Evolutionary conservation across 2,797 vertebrate species (phyloP).

Genomic region (Sebastes glaucus): DNA sequence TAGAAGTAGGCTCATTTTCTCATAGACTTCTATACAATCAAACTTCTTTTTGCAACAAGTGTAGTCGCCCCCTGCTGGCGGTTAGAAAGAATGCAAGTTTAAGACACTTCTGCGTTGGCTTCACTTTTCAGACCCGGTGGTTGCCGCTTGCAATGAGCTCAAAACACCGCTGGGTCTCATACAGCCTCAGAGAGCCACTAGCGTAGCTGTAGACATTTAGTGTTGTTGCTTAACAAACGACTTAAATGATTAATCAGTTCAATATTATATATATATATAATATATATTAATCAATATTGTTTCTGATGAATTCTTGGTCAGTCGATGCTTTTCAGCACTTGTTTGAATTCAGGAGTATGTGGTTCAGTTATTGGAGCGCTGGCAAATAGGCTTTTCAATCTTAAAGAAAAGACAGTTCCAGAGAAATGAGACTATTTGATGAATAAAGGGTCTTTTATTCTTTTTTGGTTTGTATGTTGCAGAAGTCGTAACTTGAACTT

Average conservation of each 20-base stretch:
- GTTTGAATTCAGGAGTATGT: not conserved
- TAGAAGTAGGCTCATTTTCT: no score
- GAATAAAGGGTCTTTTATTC: not conserved
- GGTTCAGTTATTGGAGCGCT: not conserved
- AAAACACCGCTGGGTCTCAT: not conserved
- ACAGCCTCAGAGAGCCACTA: not conserved
- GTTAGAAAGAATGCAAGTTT: accelerated
- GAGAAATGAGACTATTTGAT: not conserved
- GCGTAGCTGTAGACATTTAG: not conserved
- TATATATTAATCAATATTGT: not conserved
- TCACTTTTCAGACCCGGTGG: no score
- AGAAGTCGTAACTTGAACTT: constrained; percentile 7
- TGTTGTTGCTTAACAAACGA: not conserved
- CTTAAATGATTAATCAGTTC: not conserved
- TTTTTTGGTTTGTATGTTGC: not conserved
- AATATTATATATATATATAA: no score
- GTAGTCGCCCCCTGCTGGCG: no score
- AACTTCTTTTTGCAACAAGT: no score
- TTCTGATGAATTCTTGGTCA: not conserved
- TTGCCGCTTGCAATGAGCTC: not conserved
- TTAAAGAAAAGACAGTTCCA: not conserved
- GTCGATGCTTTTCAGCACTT: not conserved
- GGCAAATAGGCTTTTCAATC: not conserved
- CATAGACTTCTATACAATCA: no score
- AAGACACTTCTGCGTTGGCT: no score